These are phyloP conservation scores for Aspidiotus rigidus DNA, from an alignment of 2,888 invertebrate genomes.

Conservation along the genomic window DNA sequence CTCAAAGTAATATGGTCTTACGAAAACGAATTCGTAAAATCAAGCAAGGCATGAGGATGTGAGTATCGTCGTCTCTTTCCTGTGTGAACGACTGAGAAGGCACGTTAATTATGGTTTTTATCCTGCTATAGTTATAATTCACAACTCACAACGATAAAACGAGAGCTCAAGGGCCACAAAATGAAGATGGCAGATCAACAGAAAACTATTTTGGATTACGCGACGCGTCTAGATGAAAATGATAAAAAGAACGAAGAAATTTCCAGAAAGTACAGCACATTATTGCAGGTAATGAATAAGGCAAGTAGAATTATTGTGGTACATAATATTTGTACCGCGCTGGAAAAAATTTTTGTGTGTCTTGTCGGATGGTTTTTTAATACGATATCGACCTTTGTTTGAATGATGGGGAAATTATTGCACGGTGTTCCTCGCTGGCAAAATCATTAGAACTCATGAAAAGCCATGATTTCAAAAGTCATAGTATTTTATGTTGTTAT, in stretches of 20 bases:
- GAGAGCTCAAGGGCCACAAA: constrained; percentile 69
- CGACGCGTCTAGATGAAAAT: constrained; percentile 75
- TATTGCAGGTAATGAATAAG: constrained; percentile 55
- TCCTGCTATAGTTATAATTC: constrained; percentile 57
- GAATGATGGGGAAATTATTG: too few relatives aligned
- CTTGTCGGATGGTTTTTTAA: too few relatives aligned
- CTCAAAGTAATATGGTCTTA: constrained; percentile 60
- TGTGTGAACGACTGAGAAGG: not conserved
- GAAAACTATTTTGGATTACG: constrained; percentile 72
- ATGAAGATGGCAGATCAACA: constrained; percentile 75
- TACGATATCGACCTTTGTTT: too few relatives aligned
- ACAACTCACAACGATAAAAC: constrained; percentile 66
- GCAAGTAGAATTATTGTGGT: not conserved
- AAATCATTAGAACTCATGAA: too few relatives aligned
- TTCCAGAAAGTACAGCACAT: constrained; percentile 76
- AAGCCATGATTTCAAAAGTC: too few relatives aligned
- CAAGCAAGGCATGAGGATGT: constrained; percentile 78
- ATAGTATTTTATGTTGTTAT: too few relatives aligned
- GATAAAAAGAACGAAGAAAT: constrained; percentile 87
- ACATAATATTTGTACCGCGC: not conserved
- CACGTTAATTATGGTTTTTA: constrained; percentile 4
- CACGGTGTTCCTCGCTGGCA: too few relatives aligned
- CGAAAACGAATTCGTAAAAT: constrained; percentile 78
- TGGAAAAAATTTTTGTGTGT: not conserved
- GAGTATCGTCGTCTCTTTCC: constrained; percentile 34